Evolutionary conservation across 2,113 vertebrate species (phyloP).

Genomic region (Leptosomus discolor): DNA sequence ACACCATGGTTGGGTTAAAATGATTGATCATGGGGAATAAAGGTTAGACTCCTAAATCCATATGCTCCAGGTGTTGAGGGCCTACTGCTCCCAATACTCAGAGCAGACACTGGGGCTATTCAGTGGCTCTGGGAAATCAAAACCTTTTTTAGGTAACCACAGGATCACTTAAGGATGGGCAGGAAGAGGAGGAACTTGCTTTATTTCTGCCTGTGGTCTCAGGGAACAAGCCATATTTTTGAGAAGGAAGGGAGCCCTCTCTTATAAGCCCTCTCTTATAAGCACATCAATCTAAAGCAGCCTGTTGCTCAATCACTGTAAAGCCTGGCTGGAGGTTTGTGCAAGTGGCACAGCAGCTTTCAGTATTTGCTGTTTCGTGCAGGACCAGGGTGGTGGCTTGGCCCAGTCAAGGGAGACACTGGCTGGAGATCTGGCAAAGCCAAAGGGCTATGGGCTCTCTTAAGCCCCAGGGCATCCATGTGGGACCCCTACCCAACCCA

Average conservation of each 20-base stretch:
- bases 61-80: not conserved
- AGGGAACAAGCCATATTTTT: not conserved
- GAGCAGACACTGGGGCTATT: not conserved
- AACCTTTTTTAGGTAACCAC: not conserved
- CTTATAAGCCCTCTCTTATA: not conserved
- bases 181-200: not conserved
- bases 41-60: not conserved
- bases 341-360: rapidly evolving
- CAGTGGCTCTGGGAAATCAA: not conserved
- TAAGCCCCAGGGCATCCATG: no score
- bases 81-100: rapidly evolving
- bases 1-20: not conserved
- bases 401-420: not conserved
- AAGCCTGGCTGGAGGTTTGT: not conserved
- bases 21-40: not conserved
- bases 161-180: not conserved
- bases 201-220: not conserved
- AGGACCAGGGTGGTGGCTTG: not conserved
- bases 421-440: not conserved
- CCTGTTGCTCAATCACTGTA: not conserved
- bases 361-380: not conserved
- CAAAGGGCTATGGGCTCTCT: not conserved
- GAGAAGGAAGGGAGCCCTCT: not conserved
- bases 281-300: not conserved
- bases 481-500: not conserved